Evolutionary conservation across 2,888 invertebrate species (phyloP).

Genomic region (Drosophila antonietae): DNA sequence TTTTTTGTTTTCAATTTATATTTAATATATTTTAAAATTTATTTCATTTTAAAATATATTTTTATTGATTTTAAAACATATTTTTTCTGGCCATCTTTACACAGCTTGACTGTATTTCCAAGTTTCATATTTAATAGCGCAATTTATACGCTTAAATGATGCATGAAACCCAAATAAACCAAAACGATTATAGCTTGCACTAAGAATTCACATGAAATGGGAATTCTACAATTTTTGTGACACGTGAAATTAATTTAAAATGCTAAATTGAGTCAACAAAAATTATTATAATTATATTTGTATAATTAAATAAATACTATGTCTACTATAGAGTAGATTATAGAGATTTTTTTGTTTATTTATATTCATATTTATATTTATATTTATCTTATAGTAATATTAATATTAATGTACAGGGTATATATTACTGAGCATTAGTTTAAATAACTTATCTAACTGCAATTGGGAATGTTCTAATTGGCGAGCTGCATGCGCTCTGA

Average conservation of each 20-base stretch:
- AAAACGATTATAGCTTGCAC: constrained; percentile 10
- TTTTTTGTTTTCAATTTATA: no score
- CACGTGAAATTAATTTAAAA: not conserved
- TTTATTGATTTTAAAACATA: not conserved
- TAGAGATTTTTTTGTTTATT: not conserved
- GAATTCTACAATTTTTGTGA: not conserved
- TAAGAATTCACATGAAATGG: not conserved
- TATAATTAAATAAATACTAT: not conserved
- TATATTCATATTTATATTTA: not conserved
- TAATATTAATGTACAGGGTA: no score
- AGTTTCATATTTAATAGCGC: constrained; percentile 22
- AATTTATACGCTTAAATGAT: constrained; percentile 46
- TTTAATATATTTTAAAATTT: no score
- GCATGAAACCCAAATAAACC: constrained; percentile 32
- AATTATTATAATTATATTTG: not conserved
- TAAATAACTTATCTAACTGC: constrained; percentile 12
- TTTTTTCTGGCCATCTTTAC: not conserved
- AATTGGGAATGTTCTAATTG: constrained; percentile 19
- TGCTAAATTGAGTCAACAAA: not conserved
- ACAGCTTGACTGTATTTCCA: constrained; percentile 1
- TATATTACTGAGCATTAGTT: not conserved
- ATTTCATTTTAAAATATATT: not conserved
- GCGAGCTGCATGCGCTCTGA: not conserved
- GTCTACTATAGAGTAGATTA: not conserved
- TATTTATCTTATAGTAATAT: no score